Conservation (phyloP, 1,140 invertebrate species). For the Ectropis grisescens region DNA sequence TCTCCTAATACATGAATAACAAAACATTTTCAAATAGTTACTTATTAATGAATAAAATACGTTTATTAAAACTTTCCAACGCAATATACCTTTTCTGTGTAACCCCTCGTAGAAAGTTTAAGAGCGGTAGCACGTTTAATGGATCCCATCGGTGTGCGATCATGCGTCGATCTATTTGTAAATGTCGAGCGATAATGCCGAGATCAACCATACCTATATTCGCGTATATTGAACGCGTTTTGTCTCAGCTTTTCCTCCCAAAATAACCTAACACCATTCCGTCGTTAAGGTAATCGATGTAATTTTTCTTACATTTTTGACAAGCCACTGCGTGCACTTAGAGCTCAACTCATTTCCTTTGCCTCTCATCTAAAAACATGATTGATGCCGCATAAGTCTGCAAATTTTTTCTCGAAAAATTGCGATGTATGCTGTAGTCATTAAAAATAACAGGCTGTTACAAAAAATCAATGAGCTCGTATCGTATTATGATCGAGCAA, state of each 20-base stretch:
- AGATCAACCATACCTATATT: no score
- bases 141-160: no score
- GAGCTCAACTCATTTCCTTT: conserved; percentile 49
- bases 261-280: conserved; percentile 34
- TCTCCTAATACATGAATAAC: no score
- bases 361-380: conserved; percentile 44
- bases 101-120: no score
- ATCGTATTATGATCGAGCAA: conserved; percentile 13
- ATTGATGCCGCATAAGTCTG: conserved; percentile 41
- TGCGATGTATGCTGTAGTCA: conserved; percentile 32
- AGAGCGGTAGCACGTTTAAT: no score
- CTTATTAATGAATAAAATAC: no score
- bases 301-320: conserved; percentile 60
- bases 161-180: conserved; percentile 4
- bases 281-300: conserved; percentile 46
- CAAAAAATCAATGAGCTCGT: conserved; percentile 14
- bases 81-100: no score
- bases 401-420: conserved; percentile 30
- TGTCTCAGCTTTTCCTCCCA: conserved; percentile 4
- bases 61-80: no score
- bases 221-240: no score
- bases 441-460: conserved; percentile 17
- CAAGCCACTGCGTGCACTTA: conserved; percentile 35
- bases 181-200: no score
- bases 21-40: no score